phyloP scores from a whole-genome alignment of 2,888 invertebrate species.

The Eupeodes luniger region DNA sequence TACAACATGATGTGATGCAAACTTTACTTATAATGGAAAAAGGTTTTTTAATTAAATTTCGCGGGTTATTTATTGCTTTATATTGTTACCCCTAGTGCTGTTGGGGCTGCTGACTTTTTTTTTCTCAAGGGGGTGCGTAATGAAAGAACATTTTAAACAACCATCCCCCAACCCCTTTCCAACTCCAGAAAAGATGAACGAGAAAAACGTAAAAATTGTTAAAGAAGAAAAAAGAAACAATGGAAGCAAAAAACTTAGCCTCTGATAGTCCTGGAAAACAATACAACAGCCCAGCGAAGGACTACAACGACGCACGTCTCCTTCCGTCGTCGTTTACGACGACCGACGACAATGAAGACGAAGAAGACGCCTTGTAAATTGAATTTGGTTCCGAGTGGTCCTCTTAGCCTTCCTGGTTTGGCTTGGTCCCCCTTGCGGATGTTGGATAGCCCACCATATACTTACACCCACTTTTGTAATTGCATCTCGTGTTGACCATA shows the following conservation, averaged over 20 bases:
- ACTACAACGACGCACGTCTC: slow-evolving; percentile 35
- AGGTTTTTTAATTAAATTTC: slow-evolving; percentile 79
- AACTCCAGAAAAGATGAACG: slow-evolving; percentile 47
- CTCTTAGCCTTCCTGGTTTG: slow-evolving; percentile 5
- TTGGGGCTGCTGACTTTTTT: slow-evolving; percentile 33
- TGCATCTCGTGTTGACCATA: slow-evolving; percentile 55
- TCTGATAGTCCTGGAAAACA: slow-evolving; percentile 61
- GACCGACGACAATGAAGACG: not conserved
- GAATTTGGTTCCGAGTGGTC: slow-evolving; percentile 63
- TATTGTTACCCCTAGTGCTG: slow-evolving; percentile 69
- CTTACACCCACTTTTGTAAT: slow-evolving; percentile 28
- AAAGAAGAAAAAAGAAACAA: slow-evolving; percentile 31
- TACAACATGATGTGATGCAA: slow-evolving; percentile 73
- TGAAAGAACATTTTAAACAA: slow-evolving; percentile 62
- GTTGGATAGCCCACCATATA: not conserved
- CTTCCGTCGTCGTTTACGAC: not conserved
- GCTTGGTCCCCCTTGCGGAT: slow-evolving; percentile 5
- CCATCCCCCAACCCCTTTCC: slow-evolving; percentile 1
- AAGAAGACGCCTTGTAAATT: slow-evolving; percentile 51
- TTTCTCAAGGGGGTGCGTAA: slow-evolving; percentile 69
- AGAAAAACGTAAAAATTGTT: slow-evolving; percentile 22
- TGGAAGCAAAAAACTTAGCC: slow-evolving; percentile 28
- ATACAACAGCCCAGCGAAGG: slow-evolving; percentile 37
- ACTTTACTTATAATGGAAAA: slow-evolving; percentile 77
- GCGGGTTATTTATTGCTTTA: slow-evolving; percentile 79